Conservation (phyloP, 1,140 invertebrate genomes). For the Drosophila bocki region DNA sequence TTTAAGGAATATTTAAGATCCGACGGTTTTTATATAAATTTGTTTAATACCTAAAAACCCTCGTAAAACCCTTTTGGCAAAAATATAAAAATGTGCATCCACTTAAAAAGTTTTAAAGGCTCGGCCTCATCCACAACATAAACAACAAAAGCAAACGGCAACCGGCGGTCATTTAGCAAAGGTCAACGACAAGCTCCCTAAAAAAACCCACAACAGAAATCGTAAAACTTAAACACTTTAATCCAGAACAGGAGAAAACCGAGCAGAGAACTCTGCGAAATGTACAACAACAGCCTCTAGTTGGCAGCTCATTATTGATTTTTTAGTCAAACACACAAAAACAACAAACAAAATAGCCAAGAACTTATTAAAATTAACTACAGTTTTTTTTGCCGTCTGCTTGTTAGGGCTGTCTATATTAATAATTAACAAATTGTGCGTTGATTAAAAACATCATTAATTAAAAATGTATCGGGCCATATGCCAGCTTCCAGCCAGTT, state of each 20-base stretch:
- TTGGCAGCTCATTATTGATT: conserved; percentile 55
- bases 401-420: conserved; percentile 48
- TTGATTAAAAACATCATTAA: conserved; percentile 71
- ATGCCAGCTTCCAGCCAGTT: conserved; percentile 13
- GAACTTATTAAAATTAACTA: conserved; percentile 46
- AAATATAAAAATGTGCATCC: conserved; percentile 3
- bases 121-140: background rate
- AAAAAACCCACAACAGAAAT: conserved; percentile 14
- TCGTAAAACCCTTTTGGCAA: background rate
- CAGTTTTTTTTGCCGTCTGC: conserved; percentile 23
- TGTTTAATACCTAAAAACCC: background rate
- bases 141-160: conserved; percentile 12
- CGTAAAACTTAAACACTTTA: conserved; percentile 37
- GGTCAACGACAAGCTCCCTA: conserved; percentile 34
- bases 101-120: conserved; percentile 8
- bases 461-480: conserved; percentile 49
- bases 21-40: background rate
- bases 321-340: conserved; percentile 7
- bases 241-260: conserved; percentile 6
- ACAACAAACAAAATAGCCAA: conserved; percentile 12
- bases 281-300: conserved; percentile 21
- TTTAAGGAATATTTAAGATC: background rate
- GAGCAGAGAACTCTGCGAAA: conserved; percentile 3
- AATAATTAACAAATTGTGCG: conserved; percentile 62
- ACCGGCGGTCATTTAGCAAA: conserved; percentile 37